Evolutionary conservation across 2,888 invertebrate genomes (phyloP).

Genomic region (Dynastes tityus): DNA sequence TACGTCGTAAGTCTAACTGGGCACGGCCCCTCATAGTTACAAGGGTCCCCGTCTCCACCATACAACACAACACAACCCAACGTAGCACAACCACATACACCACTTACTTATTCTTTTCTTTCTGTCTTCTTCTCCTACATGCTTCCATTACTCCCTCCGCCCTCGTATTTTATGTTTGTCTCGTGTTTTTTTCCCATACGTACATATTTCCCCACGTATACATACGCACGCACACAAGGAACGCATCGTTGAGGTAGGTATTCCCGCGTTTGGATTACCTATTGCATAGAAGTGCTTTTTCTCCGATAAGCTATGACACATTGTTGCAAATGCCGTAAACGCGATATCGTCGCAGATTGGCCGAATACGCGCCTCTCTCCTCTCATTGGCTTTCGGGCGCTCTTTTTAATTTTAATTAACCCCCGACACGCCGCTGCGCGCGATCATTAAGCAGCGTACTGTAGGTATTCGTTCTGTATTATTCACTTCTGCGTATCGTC

Average conservation of each 20-base stretch:
- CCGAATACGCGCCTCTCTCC: not conserved
- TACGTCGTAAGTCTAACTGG: slow-evolving; percentile 63
- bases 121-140: slow-evolving; percentile 7
- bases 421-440: slow-evolving; percentile 48
- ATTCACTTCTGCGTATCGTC: not conserved
- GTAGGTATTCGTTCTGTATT: slow-evolving; percentile 52
- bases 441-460: slow-evolving; percentile 66
- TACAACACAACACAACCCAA: slow-evolving; percentile 2
- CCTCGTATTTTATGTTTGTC: slow-evolving; percentile 32
- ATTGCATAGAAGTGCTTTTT: too few species aligned
- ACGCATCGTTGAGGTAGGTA: not conserved
- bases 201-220: not conserved
- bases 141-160: slow-evolving; percentile 39
- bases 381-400: slow-evolving; percentile 35
- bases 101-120: not conserved
- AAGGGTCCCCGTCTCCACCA: slow-evolving; percentile 49
- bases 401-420: slow-evolving; percentile 69
- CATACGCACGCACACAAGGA: slow-evolving; percentile 10
- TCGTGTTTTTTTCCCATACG: slow-evolving; percentile 6
- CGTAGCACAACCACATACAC: slow-evolving; percentile 6
- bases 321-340: not conserved
- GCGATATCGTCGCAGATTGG: slow-evolving; percentile 25
- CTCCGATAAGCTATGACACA: not conserved
- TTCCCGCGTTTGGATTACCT: not conserved
- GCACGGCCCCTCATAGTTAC: slow-evolving; percentile 51